Percentiles rank a stretch among this genome's conserved stretches.
Evolutionary conservation across 2,797 vertebrate genomes (phyloP).

Genomic region (Cossypha dichroa): DNA sequence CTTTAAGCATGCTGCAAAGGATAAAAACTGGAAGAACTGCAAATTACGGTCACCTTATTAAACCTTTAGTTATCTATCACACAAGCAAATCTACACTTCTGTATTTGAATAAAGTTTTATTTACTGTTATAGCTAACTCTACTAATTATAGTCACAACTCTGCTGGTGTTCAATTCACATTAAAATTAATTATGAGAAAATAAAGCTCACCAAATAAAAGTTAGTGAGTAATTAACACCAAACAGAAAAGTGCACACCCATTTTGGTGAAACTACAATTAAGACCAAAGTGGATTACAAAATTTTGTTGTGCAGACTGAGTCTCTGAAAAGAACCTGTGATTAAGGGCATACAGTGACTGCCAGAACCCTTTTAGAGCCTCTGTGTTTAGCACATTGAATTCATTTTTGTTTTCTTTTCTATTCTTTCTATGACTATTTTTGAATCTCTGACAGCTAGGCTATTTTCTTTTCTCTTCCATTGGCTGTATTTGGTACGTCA

Average conservation of each 20-base stretch:
- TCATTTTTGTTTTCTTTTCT: background rate
- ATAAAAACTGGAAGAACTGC: background rate
- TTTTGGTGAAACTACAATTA: background rate
- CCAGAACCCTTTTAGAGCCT: background rate
- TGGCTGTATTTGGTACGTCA: background rate
- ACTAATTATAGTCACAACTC: background rate
- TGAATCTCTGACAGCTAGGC: background rate
- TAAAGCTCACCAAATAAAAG: background rate
- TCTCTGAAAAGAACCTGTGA: background rate
- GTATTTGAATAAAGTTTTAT: background rate
- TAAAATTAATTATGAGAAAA: background rate
- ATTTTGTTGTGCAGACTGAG: background rate
- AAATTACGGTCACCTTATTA: background rate
- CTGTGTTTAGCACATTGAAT: background rate
- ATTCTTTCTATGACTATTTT: background rate
- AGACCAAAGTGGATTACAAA: background rate
- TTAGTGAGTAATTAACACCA: background rate
- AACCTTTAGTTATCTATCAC: background rate
- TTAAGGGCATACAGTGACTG: background rate
- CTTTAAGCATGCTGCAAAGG: background rate
- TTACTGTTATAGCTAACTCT: background rate
- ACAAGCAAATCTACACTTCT: background rate
- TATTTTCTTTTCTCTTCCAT: background rate
- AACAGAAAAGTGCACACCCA: background rate
- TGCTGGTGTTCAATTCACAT: background rate